Percentiles rank a stretch among this genome's conserved stretches.
These are phyloP conservation scores for Camponotus floridanus DNA, from an alignment of 1,140 invertebrate species.

Conservation along the genomic window DNA sequence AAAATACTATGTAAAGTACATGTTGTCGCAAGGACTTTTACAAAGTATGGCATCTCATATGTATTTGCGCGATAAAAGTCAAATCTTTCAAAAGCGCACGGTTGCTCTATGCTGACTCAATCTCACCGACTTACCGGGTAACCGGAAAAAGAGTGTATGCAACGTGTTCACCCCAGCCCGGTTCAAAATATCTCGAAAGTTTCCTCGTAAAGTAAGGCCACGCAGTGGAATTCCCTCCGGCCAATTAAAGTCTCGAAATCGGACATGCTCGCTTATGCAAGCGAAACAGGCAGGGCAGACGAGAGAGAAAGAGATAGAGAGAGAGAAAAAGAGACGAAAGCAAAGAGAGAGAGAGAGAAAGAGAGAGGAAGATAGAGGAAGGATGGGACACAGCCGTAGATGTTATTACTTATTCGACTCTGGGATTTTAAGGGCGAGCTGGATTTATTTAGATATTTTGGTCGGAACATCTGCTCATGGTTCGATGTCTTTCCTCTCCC, in stretches of 20 bases:
- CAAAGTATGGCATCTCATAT: slow-evolving; percentile 8
- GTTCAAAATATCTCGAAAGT: slow-evolving; percentile 77
- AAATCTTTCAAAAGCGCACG: slow-evolving; percentile 37
- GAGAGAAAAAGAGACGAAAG: neutral
- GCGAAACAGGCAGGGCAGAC: slow-evolving; percentile 63
- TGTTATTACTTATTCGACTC: slow-evolving; percentile 84
- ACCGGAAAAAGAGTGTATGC: slow-evolving; percentile 52
- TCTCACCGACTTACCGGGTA: slow-evolving; percentile 53
- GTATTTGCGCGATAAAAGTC: slow-evolving; percentile 23
- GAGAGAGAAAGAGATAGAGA: slow-evolving; percentile 32
- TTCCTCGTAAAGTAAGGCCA: slow-evolving; percentile 80
- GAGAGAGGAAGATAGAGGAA: neutral
- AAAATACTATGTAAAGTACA: neutral
- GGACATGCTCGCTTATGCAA: slow-evolving; percentile 79
- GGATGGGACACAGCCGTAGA: slow-evolving; percentile 64
- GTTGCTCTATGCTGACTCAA: slow-evolving; percentile 64
- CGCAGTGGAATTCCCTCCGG: slow-evolving; percentile 70
- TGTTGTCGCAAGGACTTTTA: slow-evolving; percentile 18
- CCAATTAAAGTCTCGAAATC: slow-evolving; percentile 84
- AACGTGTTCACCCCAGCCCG: slow-evolving; percentile 34
- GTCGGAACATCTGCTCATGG: slow-evolving; percentile 82
- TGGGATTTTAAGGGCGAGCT: slow-evolving; percentile 75
- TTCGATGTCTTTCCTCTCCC: slow-evolving; percentile 76
- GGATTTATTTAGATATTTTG: slow-evolving; percentile 85
- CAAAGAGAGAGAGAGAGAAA: slow-evolving; percentile 35